These are phyloP conservation scores for Sthenelais limicola DNA, from an alignment of 2,888 invertebrate genomes.

Conservation along the genomic window DNA sequence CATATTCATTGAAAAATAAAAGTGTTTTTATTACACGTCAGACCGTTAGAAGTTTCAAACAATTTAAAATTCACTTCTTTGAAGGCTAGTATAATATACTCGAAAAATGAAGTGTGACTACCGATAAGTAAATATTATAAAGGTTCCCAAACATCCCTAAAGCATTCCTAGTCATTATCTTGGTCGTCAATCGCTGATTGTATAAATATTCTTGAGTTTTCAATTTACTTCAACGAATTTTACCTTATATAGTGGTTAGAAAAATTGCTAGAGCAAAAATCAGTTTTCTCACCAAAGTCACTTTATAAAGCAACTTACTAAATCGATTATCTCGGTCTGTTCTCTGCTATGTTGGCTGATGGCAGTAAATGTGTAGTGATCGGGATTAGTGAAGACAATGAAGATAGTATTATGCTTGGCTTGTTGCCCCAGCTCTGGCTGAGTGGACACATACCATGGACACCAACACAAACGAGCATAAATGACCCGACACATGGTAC, in stretches of 20 bases:
- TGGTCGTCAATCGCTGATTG: no score
- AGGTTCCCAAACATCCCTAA: no score
- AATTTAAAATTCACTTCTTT: background rate
- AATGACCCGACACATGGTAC: constrained; percentile 24
- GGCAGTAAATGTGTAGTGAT: constrained; percentile 60
- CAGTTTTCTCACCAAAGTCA: no score
- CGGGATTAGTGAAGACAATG: constrained; percentile 58
- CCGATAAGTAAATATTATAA: no score
- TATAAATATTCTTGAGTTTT: no score
- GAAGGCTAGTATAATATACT: background rate
- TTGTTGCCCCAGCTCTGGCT: constrained; percentile 60
- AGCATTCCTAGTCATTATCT: no score
- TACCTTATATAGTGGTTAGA: no score
- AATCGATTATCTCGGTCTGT: constrained; percentile 60
- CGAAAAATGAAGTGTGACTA: background rate
- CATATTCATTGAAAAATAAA: no score
- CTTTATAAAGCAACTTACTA: constrained; percentile 58
- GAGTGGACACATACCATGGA: constrained; percentile 46
- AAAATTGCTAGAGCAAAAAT: no score
- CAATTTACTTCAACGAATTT: no score
- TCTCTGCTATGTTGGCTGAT: constrained; percentile 59
- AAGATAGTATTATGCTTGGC: constrained; percentile 64
- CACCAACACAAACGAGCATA: constrained; percentile 31
- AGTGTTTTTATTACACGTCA: no score
- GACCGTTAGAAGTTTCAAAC: no score